A percentile compares a stretch with the other conserved stretches of the same genome.
Evolutionary conservation across 2,797 vertebrate species (phyloP).

Genomic region (Alcedo atthis): DNA sequence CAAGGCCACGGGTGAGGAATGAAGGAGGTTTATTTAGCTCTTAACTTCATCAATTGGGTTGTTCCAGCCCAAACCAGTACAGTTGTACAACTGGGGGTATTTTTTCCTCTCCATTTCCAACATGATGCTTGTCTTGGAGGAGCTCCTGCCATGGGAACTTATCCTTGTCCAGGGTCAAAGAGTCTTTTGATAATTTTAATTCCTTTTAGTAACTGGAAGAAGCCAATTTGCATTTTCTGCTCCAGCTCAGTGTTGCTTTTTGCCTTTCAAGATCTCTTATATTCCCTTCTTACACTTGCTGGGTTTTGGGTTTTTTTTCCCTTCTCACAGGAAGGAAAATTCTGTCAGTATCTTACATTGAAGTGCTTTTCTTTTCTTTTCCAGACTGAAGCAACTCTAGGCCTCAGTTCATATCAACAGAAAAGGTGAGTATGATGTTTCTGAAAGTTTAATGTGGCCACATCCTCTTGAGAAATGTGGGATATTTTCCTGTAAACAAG

Average conservation of each 20-base stretch:
- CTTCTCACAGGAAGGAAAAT: background rate
- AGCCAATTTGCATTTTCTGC: background rate
- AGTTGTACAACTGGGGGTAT: background rate
- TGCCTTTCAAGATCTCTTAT: background rate
- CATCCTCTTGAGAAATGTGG: background rate
- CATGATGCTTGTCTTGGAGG: background rate
- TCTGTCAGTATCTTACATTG: background rate
- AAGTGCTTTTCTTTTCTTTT: slow-evolving; percentile 45
- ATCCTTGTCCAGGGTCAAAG: background rate
- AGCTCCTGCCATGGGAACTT: background rate
- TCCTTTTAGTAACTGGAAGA: background rate
- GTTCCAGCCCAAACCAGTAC: background rate
- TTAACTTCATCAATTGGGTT: background rate
- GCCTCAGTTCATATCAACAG: slow-evolving; percentile 95
- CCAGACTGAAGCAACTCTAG: slow-evolving; percentile 93
- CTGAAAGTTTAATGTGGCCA: background rate
- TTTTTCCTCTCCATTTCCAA: background rate
- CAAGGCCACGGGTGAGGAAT: background rate
- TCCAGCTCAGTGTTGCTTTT: background rate
- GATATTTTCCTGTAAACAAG: background rate
- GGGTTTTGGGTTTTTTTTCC: background rate
- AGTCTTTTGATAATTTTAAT: background rate
- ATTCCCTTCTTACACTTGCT: background rate
- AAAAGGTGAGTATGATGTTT: slow-evolving; percentile 87
- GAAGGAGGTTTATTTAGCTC: background rate